These are phyloP conservation scores for Platichthys flesus DNA, from an alignment of 2,113 vertebrate genomes.

Conservation along the genomic window DNA sequence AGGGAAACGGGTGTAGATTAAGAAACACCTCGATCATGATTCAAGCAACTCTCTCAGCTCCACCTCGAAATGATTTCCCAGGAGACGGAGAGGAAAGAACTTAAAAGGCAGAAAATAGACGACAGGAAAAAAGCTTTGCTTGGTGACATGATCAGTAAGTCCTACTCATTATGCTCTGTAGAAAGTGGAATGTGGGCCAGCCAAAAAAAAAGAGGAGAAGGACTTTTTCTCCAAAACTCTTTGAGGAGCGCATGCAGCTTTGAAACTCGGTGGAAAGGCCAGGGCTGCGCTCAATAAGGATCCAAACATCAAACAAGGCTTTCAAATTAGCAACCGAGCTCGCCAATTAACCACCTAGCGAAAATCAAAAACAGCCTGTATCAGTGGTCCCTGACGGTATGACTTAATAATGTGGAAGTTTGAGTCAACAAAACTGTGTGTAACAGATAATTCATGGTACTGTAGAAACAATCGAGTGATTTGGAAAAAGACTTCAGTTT, in stretches of 20 bases:
- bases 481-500: slow-evolving; percentile 40
- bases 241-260: slow-evolving; percentile 62
- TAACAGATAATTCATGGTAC: slow-evolving; percentile 71
- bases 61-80: slow-evolving; percentile 69
- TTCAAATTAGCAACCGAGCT: slow-evolving; percentile 73
- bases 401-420: slow-evolving; percentile 75
- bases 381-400: slow-evolving; percentile 50
- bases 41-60: slow-evolving; percentile 26
- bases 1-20: slow-evolving; percentile 48
- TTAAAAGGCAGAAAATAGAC: slow-evolving; percentile 60
- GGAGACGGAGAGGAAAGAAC: slow-evolving; percentile 51
- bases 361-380: slow-evolving; percentile 66
- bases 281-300: slow-evolving; percentile 42
- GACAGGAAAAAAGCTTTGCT: slow-evolving; percentile 29
- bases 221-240: slow-evolving; percentile 52
- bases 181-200: slow-evolving; percentile 68
- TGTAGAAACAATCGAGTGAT: slow-evolving; percentile 44
- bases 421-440: slow-evolving; percentile 67
- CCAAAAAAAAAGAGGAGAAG: slow-evolving; percentile 39
- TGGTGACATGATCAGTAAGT: slow-evolving; percentile 60
- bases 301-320: slow-evolving; percentile 70
- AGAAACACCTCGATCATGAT: slow-evolving; percentile 50
- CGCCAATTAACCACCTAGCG: slow-evolving; percentile 73
- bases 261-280: slow-evolving; percentile 63
- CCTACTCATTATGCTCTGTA: slow-evolving; percentile 68